Evolutionary conservation across 2,113 vertebrate genomes (phyloP).

Genomic region (Aramus guarauna): DNA sequence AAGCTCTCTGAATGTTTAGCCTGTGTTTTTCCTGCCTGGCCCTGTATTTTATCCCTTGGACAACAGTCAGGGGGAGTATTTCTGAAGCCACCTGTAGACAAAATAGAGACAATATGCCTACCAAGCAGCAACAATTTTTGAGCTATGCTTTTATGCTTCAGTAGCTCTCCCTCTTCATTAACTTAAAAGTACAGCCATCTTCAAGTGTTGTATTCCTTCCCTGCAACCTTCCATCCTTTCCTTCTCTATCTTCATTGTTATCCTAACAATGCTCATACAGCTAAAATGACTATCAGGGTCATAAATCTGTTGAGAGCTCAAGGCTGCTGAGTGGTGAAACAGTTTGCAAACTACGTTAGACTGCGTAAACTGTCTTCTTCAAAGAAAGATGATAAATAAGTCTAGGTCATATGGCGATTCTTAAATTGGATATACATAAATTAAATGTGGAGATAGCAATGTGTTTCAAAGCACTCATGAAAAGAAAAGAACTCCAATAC

Average conservation of each 20-base stretch:
- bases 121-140: background rate
- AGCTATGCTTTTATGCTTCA: background rate
- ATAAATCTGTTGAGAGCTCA: background rate
- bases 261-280: background rate
- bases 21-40: background rate
- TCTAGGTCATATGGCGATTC: background rate
- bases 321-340: background rate
- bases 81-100: background rate
- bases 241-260: background rate
- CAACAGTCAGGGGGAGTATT: background rate
- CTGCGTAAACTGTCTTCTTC: background rate
- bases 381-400: background rate
- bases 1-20: background rate
- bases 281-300: background rate
- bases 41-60: background rate
- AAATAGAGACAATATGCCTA: rapidly evolving
- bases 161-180: background rate
- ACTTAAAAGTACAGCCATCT: background rate
- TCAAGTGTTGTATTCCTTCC: background rate
- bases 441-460: background rate
- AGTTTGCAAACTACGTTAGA: background rate
- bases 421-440: background rate
- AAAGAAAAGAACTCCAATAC: constrained; percentile 57
- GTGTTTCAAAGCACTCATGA: background rate
- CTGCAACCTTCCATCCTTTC: background rate